Percentiles rank a stretch among this genome's conserved stretches.
These are phyloP conservation scores for Desmophyllum pertusum DNA, from an alignment of 92 coral and sea anemone species.

Conservation along the genomic window DNA sequence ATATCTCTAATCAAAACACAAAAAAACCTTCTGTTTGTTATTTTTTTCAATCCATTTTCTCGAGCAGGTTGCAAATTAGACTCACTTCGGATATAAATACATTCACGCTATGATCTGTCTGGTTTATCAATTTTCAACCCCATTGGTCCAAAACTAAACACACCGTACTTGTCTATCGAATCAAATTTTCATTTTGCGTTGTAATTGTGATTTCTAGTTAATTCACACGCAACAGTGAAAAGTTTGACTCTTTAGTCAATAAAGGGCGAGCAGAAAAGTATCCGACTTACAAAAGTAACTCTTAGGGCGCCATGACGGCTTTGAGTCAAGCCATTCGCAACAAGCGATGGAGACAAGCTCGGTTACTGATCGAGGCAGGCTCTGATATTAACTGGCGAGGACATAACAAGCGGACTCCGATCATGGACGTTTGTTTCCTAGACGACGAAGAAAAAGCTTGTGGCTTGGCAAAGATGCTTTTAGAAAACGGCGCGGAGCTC, in stretches of 20 bases:
- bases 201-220: conserved; percentile 11
- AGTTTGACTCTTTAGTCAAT: neutral
- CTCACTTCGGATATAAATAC: neutral
- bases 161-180: conserved; percentile 1
- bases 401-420: conserved; percentile 59
- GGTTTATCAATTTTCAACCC: conserved; percentile 3
- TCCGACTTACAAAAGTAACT: neutral
- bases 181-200: neutral
- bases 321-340: conserved; percentile 62
- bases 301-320: conserved; percentile 62
- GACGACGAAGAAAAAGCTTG: conserved; percentile 71
- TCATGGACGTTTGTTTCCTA: conserved; percentile 83
- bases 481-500: conserved; percentile 75
- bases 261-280: neutral
- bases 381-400: conserved; percentile 73
- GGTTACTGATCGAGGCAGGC: conserved; percentile 71
- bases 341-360: conserved; percentile 85
- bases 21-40: neutral
- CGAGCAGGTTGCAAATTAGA: conserved; percentile 11
- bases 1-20: neutral
- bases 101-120: conserved; percentile 21
- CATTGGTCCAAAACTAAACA: conserved; percentile 8
- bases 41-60: neutral
- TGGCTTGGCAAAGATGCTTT: conserved; percentile 68
- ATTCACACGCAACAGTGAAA: conserved; percentile 14